Evolutionary conservation across 2,797 vertebrate species (phyloP).

Genomic region (Pangasius sanitwongsei): DNA sequence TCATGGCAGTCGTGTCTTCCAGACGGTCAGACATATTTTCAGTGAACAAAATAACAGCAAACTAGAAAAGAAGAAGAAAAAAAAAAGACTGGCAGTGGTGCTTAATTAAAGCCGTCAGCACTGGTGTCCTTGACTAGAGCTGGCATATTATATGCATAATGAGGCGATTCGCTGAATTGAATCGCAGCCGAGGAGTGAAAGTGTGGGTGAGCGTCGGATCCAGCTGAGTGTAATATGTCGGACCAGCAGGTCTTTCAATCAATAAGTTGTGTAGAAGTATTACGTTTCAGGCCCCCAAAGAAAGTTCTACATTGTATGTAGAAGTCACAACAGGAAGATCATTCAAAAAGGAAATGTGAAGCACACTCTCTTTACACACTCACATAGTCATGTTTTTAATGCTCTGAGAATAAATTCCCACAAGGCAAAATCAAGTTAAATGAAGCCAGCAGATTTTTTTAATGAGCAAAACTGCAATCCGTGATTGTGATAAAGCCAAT

Average conservation of each 20-base stretch:
- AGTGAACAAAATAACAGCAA: background rate
- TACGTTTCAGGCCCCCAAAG: background rate
- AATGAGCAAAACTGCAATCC: background rate
- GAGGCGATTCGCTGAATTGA: constrained; percentile 31
- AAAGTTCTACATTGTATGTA: background rate
- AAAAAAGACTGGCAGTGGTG: background rate
- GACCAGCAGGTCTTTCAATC: constrained; percentile 22
- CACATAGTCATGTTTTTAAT: background rate
- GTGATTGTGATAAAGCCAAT: background rate
- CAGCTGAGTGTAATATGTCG: constrained; percentile 1
- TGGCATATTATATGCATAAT: constrained; percentile 19
- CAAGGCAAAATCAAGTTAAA: background rate
- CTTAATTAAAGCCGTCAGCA: constrained; percentile 21
- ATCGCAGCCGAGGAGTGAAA: background rate
- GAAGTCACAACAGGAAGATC: background rate
- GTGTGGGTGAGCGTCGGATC: background rate
- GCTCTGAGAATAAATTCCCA: background rate
- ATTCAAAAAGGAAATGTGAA: background rate
- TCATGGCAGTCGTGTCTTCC: background rate
- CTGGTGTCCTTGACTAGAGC: constrained; percentile 26
- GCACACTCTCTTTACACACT: background rate
- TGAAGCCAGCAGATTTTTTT: background rate
- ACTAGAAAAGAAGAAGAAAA: background rate
- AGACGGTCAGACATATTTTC: constrained; percentile 17
- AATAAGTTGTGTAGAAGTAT: background rate